Evolutionary conservation across 2,888 invertebrate species (phyloP).

Genomic region (Orchestes rusci): DNA sequence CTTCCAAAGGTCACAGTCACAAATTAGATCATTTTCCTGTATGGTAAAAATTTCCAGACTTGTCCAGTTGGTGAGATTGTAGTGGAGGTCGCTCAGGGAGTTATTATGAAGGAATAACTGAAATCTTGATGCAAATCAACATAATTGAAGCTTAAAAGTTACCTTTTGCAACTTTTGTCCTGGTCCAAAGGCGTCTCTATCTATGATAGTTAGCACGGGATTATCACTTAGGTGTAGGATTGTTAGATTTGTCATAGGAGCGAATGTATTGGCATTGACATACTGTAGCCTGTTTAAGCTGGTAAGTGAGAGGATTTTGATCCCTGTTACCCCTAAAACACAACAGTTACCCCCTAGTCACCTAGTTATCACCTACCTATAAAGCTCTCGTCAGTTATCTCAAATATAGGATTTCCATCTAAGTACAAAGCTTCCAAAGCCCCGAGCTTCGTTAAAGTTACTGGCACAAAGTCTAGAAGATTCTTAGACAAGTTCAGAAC

Average conservation of each 20-base stretch:
- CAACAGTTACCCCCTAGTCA: no score
- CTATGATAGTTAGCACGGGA: conserved; percentile 42
- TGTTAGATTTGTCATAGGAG: conserved; percentile 32
- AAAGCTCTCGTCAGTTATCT: conserved; percentile 54
- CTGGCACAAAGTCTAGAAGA: conserved; percentile 52
- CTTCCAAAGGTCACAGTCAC: conserved; percentile 51
- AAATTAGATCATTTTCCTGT: conserved; percentile 58
- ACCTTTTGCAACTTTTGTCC: conserved; percentile 51
- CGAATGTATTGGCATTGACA: conserved; percentile 42
- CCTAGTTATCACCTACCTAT: conserved; percentile 50
- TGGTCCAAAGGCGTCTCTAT: conserved; percentile 52
- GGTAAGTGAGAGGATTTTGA: conserved; percentile 53
- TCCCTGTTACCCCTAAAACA: conserved; percentile 24
- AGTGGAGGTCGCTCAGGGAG: conserved; percentile 49
- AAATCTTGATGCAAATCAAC: no score
- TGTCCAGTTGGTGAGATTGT: conserved; percentile 51
- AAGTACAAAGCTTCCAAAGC: conserved; percentile 52
- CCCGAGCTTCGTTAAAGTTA: conserved; percentile 49
- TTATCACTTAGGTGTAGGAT: conserved; percentile 37
- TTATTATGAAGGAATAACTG: conserved; percentile 60
- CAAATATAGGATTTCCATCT: conserved; percentile 54
- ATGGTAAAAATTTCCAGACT: conserved; percentile 51
- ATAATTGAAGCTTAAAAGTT: no score
- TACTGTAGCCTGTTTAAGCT: conserved; percentile 50
- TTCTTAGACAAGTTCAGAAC: conserved; percentile 56